These are phyloP conservation scores for Caenorhabditis doughertyi DNA, from an alignment of 2,888 invertebrate species.

Conservation along the genomic window DNA sequence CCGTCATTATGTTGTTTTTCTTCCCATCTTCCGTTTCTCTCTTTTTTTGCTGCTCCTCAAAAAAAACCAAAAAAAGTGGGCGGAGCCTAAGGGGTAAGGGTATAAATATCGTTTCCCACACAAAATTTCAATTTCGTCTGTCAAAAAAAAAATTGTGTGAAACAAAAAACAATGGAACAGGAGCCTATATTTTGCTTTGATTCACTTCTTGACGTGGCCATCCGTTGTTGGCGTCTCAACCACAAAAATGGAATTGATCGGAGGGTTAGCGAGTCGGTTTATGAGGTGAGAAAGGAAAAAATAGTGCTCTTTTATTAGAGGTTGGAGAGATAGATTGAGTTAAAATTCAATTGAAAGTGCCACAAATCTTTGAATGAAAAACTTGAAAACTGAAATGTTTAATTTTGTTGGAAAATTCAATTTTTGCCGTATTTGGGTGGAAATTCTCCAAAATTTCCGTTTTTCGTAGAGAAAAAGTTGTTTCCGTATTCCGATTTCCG, in stretches of 20 bases:
- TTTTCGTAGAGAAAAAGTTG: no score
- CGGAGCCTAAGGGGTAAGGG: not conserved
- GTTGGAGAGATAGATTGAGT: no score
- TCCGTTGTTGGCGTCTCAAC: slow-evolving; percentile 29
- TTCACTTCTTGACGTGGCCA: slow-evolving; percentile 19
- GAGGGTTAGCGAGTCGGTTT: slow-evolving; percentile 3
- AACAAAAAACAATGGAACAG: not conserved
- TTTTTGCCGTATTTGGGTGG: no score
- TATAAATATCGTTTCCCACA: not conserved
- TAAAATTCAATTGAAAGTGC: no score
- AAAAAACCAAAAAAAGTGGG: not conserved
- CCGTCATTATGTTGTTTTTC: not conserved
- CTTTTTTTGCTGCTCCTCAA: not conserved
- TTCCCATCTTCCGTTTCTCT: not conserved
- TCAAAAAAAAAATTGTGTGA: no score
- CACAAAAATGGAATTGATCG: slow-evolving; percentile 10
- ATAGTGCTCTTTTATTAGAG: not conserved
- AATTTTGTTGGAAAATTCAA: no score
- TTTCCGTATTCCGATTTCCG: no score
- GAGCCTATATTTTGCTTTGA: slow-evolving; percentile 29
- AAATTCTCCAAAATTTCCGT: no score
- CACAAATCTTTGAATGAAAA: no score
- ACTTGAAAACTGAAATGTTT: no score
- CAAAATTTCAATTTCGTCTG: not conserved
- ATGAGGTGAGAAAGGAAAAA: slow-evolving; percentile 12